phyloP scores from a whole-genome alignment of 2,888 invertebrate genomes.

The Drosophila falleni region DNA sequence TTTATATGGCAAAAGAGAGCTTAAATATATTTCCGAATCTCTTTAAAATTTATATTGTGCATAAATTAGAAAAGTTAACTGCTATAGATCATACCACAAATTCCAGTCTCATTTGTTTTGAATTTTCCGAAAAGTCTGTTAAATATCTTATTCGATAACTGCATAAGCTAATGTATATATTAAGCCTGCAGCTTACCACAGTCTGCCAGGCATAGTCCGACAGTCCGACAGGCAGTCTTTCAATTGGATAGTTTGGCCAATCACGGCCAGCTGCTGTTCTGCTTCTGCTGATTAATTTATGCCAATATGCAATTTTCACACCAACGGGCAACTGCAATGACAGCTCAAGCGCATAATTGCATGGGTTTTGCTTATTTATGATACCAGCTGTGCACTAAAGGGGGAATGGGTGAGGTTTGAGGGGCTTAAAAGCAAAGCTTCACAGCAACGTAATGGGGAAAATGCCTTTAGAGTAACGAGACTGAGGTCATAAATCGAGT shows the following conservation, averaged over 20 bases:
- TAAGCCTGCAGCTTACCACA: constrained; percentile 4
- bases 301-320: constrained; percentile 79
- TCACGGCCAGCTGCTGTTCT: constrained; percentile 58
- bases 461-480: constrained; percentile 50
- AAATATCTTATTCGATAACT: constrained; percentile 32
- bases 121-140: constrained; percentile 20
- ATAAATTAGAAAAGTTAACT: constrained; percentile 8
- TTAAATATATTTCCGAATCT: neutral
- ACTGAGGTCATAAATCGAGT: constrained; percentile 67
- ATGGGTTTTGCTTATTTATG: constrained; percentile 67
- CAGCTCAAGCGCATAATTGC: constrained; percentile 77
- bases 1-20: constrained; percentile 5
- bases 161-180: neutral
- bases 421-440: constrained; percentile 32
- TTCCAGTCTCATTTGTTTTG: constrained; percentile 3
- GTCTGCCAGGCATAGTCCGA: neutral
- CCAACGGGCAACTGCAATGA: constrained; percentile 69
- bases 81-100: constrained; percentile 5
- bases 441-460: constrained; percentile 39
- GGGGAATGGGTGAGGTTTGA: constrained; percentile 14
- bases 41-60: neutral
- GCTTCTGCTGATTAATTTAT: constrained; percentile 70
- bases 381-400: constrained; percentile 40
- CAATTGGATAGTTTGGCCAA: constrained; percentile 60
- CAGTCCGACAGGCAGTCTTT: constrained; percentile 17